Percentiles rank a stretch among this genome's conserved stretches.
phyloP scores from a whole-genome alignment of 1,140 invertebrate species.

The Bombus pascuorum region DNA sequence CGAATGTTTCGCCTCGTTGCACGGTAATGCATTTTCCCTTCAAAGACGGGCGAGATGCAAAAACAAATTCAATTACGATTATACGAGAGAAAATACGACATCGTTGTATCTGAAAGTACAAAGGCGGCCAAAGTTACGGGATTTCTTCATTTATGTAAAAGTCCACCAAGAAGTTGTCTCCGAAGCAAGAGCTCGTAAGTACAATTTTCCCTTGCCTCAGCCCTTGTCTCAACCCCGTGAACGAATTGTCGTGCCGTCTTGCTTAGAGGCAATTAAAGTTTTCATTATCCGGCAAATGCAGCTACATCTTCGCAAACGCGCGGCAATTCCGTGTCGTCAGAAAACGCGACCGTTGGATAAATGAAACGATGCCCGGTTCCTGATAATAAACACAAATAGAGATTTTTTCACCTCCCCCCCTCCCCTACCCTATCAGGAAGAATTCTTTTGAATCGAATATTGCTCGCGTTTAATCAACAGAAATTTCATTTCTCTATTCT shows the following conservation, averaged over 20 bases:
- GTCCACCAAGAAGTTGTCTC: constrained; percentile 25
- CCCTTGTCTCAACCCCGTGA: neutral
- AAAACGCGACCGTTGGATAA: neutral
- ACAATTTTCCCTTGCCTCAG: constrained; percentile 20
- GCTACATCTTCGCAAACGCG: constrained; percentile 20
- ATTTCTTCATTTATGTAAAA: constrained; percentile 51
- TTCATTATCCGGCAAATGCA: constrained; percentile 50
- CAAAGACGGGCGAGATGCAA: neutral
- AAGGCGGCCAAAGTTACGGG: constrained; percentile 10
- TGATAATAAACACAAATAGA: neutral
- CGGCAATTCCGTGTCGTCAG: constrained; percentile 12
- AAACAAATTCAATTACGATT: constrained; percentile 50
- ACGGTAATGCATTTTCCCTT: neutral
- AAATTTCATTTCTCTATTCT: neutral
- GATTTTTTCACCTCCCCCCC: neutral
- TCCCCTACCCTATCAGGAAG: no score
- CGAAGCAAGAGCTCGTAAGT: neutral
- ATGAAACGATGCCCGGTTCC: constrained; percentile 3
- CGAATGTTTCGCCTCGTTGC: neutral
- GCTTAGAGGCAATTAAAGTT: constrained; percentile 54
- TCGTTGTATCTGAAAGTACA: constrained; percentile 16
- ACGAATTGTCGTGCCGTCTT: constrained; percentile 48
- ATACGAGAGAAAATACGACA: neutral
- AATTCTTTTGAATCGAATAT: neutral
- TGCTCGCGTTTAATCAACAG: neutral